phyloP scores from a whole-genome alignment of 2,888 invertebrate species.

The Dendrolimus houi region DNA sequence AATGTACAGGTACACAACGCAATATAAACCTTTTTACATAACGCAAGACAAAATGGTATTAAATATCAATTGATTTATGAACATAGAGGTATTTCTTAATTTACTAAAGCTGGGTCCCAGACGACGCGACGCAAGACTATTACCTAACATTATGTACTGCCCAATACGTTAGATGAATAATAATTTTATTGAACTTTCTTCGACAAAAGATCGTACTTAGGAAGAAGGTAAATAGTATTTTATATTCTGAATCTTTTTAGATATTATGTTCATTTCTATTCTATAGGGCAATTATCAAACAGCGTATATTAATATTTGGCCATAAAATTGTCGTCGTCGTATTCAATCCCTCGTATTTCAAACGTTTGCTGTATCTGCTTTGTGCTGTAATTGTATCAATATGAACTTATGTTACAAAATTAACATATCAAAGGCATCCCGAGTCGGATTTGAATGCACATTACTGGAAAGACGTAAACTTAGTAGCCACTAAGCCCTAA shows the following conservation, averaged over 20 bases:
- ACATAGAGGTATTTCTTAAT: conserved; percentile 41
- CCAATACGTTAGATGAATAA: conserved; percentile 25
- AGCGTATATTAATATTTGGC: not conserved
- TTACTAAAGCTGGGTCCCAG: conserved; percentile 11
- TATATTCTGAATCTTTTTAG: not conserved
- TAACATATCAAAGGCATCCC: too few species aligned
- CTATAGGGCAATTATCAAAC: not conserved
- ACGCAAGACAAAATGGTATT: too few species aligned
- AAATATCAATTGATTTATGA: conserved; percentile 37
- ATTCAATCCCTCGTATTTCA: too few species aligned
- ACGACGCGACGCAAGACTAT: conserved; percentile 8
- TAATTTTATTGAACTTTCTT: conserved; percentile 18
- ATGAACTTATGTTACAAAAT: too few species aligned
- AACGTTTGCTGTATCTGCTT: too few species aligned
- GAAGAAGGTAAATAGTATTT: not conserved
- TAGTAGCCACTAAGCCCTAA: too few species aligned
- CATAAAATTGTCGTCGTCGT: too few species aligned
- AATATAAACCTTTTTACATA: too few species aligned
- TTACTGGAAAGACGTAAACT: too few species aligned
- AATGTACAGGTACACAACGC: too few species aligned
- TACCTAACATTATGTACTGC: conserved; percentile 31
- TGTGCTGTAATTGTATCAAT: too few species aligned
- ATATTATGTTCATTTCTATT: not conserved
- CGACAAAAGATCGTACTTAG: not conserved
- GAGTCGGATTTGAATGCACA: too few species aligned